A percentile compares a stretch with the other conserved stretches of the same genome.
Conservation (phyloP, 2,113 vertebrate species). For the Gymnobelideus leadbeateri region DNA sequence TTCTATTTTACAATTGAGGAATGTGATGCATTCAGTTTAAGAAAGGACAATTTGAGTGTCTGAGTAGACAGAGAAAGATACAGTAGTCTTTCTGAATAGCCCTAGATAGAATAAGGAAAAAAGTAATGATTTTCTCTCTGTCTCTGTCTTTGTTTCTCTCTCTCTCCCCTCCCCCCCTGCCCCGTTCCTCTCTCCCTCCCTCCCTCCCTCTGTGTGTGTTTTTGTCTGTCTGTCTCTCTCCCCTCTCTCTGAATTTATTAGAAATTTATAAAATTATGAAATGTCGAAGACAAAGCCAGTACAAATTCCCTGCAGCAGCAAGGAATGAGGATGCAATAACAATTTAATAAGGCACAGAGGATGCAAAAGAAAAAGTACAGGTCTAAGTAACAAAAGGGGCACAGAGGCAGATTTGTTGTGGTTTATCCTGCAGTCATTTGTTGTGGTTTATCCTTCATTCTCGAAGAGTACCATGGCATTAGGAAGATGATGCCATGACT, state of each 20-base stretch:
- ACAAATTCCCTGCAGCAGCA: not conserved
- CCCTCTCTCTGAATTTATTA: not conserved
- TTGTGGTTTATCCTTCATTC: too few species aligned
- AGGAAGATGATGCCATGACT: too few species aligned
- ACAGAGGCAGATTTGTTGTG: not conserved
- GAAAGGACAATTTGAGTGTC: not conserved
- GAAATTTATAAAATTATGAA: not conserved
- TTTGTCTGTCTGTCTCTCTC: not conserved
- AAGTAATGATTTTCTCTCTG: not conserved
- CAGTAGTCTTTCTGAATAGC: not conserved
- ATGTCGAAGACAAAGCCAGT: not conserved
- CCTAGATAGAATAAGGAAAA: not conserved
- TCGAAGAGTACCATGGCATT: too few species aligned
- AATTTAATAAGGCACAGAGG: not conserved
- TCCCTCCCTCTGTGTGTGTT: too few species aligned
- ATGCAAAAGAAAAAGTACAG: not conserved
- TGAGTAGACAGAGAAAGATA: constrained; percentile 13
- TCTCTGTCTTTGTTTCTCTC: not conserved
- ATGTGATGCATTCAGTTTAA: not conserved
- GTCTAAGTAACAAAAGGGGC: not conserved
- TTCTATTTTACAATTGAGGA: not conserved
- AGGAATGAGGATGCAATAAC: not conserved
- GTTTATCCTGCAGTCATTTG: too few species aligned
- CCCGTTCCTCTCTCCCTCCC: not conserved
- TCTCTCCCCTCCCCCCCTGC: too few species aligned